A percentile compares a stretch with the other conserved stretches of the same genome.
phyloP scores from a whole-genome alignment of 2,797 vertebrate species.

The Valencia hispanica region DNA sequence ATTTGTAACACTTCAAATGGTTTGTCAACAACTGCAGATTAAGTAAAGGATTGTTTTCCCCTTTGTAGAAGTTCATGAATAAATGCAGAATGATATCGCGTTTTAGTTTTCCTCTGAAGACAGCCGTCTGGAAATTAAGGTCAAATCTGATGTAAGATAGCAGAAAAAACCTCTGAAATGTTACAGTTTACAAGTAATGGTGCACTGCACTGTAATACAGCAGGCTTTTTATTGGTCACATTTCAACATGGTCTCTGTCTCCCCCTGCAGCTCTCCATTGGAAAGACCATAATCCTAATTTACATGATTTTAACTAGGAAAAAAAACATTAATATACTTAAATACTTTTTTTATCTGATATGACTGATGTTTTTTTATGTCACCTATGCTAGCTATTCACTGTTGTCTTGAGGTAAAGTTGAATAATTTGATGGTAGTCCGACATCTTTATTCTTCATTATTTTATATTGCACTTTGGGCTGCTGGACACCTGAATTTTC shows the following conservation, averaged over 20 bases:
- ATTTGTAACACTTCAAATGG: slow-evolving; percentile 18
- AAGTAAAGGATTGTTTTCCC: slow-evolving; percentile 17
- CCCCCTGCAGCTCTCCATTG: slow-evolving; percentile 60
- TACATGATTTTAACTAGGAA: background rate
- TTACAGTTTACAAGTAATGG: background rate
- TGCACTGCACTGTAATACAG: background rate
- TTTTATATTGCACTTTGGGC: background rate
- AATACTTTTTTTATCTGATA: background rate
- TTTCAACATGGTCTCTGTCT: slow-evolving; percentile 60
- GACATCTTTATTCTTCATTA: background rate
- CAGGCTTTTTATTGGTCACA: background rate
- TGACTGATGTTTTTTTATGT: background rate
- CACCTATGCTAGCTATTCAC: background rate
- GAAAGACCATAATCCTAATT: background rate
- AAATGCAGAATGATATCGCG: background rate
- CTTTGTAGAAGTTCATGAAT: slow-evolving; percentile 4
- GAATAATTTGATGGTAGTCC: background rate
- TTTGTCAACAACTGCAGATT: slow-evolving; percentile 30
- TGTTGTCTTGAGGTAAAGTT: background rate
- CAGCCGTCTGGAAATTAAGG: background rate
- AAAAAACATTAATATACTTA: no score
- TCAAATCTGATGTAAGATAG: slow-evolving; percentile 7
- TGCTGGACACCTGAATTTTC: no score
- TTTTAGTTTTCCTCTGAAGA: background rate
- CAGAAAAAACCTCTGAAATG: slow-evolving; percentile 5